Evolutionary conservation across 2,113 vertebrate species (phyloP).

Genomic region (Catagonus wagneri): DNA sequence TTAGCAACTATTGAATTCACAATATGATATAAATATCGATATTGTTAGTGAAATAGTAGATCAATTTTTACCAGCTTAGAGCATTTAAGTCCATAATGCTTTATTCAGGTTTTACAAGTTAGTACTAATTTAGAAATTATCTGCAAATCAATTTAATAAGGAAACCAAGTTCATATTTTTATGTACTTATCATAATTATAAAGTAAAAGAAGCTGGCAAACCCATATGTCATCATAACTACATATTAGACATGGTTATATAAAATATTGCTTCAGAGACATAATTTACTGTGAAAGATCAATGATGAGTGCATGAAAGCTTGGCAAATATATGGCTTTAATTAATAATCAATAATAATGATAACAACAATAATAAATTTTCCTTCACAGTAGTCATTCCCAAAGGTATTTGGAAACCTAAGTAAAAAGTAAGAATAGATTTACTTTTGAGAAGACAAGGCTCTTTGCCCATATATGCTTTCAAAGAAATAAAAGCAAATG

Average conservation of each 20-base stretch:
- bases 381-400: conserved; percentile 30
- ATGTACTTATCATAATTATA: conserved; percentile 67
- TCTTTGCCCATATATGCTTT: not conserved
- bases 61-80: conserved; percentile 40
- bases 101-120: conserved; percentile 54
- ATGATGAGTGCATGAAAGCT: conserved; percentile 14
- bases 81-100: conserved; percentile 49
- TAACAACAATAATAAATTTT: conserved; percentile 77
- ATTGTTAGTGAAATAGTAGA: conserved; percentile 21
- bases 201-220: conserved; percentile 69
- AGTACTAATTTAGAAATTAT: conserved; percentile 58
- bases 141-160: conserved; percentile 70
- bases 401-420: conserved; percentile 39
- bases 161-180: conserved; percentile 64
- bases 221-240: conserved; percentile 62
- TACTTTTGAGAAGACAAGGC: not conserved
- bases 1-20: not conserved
- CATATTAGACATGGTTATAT: not conserved
- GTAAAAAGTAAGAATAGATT: conserved; percentile 27
- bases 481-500: conserved; percentile 31
- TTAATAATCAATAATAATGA: conserved; percentile 81
- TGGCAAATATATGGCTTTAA: conserved; percentile 77
- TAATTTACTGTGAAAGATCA: conserved; percentile 43
- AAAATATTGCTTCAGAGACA: conserved; percentile 61
- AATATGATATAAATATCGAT: conserved; percentile 42